phyloP scores from a whole-genome alignment of 2,113 vertebrate species.

The Leuciscus idus region DNA sequence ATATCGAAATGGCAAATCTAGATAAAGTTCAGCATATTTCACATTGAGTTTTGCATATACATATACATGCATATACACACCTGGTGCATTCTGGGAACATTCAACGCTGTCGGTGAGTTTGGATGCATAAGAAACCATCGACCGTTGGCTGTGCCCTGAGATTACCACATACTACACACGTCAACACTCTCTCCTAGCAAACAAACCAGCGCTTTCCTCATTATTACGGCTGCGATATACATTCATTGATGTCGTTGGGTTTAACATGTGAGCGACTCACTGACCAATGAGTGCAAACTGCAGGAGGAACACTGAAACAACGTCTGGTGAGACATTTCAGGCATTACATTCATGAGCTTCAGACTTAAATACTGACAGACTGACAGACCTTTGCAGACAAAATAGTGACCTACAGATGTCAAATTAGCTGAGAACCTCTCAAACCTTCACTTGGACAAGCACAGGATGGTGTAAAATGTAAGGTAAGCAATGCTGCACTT shows the following conservation, averaged over 20 bases:
- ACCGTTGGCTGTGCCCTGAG: slow-evolving; percentile 92
- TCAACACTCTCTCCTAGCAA: neutral
- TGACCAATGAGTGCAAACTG: slow-evolving; percentile 62
- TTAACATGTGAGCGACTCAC: slow-evolving; percentile 52
- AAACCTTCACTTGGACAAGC: neutral
- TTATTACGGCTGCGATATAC: slow-evolving; percentile 56
- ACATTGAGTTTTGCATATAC: neutral
- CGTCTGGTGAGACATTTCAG: neutral
- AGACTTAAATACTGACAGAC: neutral
- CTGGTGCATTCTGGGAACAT: slow-evolving; percentile 86
- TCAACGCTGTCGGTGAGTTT: slow-evolving; percentile 96
- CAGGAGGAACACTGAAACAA: slow-evolving; percentile 51
- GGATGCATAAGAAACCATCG: slow-evolving; percentile 84
- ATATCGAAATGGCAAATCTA: neutral
- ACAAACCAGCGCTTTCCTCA: neutral
- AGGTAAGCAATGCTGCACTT: neutral
- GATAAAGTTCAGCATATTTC: neutral
- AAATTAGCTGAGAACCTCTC: neutral
- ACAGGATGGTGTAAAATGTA: neutral
- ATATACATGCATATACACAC: neutral
- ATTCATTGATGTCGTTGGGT: slow-evolving; percentile 65
- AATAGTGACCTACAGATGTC: neutral
- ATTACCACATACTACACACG: slow-evolving; percentile 42
- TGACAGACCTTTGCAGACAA: neutral
- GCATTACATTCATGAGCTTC: neutral